Conservation (phyloP, 2,888 invertebrate genomes). For the Periphyllus acericola region DNA sequence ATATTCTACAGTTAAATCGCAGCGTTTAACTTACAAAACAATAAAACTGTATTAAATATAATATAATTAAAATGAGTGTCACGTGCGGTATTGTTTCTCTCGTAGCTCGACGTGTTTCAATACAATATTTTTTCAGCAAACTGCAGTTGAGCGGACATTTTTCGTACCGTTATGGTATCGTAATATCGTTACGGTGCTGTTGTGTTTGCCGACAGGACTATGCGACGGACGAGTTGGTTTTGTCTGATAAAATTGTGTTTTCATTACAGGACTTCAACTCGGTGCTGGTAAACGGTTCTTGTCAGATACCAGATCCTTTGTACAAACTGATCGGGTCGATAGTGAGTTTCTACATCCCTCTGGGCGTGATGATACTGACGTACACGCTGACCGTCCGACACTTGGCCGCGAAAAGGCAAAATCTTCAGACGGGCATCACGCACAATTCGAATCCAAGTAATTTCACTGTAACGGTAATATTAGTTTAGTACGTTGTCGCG, state of each 20-base stretch:
- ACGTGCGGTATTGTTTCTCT: too few species aligned
- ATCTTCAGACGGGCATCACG: conserved; percentile 69
- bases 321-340: conserved; percentile 94
- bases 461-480: neutral
- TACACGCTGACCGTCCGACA: conserved; percentile 91
- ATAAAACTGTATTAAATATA: too few species aligned
- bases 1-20: too few species aligned
- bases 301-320: conserved; percentile 87
- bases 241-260: neutral
- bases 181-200: too few species aligned
- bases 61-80: too few species aligned
- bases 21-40: too few species aligned
- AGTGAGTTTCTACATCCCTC: conserved; percentile 94
- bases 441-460: conserved; percentile 47
- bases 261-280: conserved; percentile 79
- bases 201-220: too few species aligned
- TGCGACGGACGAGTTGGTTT: too few species aligned
- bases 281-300: conserved; percentile 83
- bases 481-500: neutral
- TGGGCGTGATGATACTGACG: conserved; percentile 94
- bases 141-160: too few species aligned
- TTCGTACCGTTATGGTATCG: too few species aligned
- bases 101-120: too few species aligned
- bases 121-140: too few species aligned
- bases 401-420: conserved; percentile 84